A percentile compares a stretch with the other conserved stretches of the same genome.
Conservation (phyloP, 53 echinoderm and acorn worm genomes). For the Apostichopus leukothele region DNA sequence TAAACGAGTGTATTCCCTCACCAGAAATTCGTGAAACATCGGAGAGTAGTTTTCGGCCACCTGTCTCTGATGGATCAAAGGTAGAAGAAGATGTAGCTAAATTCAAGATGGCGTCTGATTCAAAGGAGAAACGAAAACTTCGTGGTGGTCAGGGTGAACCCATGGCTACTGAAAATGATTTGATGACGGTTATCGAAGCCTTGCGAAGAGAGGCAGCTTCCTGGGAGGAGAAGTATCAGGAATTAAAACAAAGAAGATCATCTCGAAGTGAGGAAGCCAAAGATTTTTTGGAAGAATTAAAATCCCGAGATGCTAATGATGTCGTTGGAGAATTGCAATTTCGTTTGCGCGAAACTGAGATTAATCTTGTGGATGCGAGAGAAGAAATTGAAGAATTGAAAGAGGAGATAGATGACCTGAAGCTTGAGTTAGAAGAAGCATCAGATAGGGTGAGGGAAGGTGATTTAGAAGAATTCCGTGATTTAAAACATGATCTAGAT, state of each 20-base stretch:
- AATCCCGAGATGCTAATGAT: conserved; percentile 20
- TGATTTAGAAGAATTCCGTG: conserved; percentile 88
- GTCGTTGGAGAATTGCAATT: conserved; percentile 53
- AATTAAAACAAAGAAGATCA: conserved; percentile 55
- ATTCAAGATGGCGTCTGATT: conserved; percentile 31
- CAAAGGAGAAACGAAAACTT: conserved; percentile 26
- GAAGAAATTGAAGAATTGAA: conserved; percentile 73
- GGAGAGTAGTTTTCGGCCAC: conserved; percentile 15
- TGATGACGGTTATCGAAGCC: conserved; percentile 53
- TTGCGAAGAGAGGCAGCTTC: conserved; percentile 62
- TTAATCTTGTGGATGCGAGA: conserved; percentile 65
- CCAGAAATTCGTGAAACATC: conserved; percentile 37
- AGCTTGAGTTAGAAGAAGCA: conserved; percentile 87
- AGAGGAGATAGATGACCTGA: conserved; percentile 68
- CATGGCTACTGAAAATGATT: conserved; percentile 41
- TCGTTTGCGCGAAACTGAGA: conserved; percentile 55
- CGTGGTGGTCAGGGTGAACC: conserved; percentile 47
- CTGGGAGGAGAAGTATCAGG: conserved; percentile 69
- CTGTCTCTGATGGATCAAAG: background rate
- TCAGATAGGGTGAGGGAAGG: conserved; percentile 84
- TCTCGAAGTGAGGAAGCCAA: conserved; percentile 38
- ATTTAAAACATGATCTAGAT: conserved; percentile 89
- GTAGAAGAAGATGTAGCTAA: conserved; percentile 7
- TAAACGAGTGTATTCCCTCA: background rate
- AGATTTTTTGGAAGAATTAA: conserved; percentile 44